These are phyloP conservation scores for Turnix velox DNA, from an alignment of 2,113 vertebrate species.

Conservation along the genomic window DNA sequence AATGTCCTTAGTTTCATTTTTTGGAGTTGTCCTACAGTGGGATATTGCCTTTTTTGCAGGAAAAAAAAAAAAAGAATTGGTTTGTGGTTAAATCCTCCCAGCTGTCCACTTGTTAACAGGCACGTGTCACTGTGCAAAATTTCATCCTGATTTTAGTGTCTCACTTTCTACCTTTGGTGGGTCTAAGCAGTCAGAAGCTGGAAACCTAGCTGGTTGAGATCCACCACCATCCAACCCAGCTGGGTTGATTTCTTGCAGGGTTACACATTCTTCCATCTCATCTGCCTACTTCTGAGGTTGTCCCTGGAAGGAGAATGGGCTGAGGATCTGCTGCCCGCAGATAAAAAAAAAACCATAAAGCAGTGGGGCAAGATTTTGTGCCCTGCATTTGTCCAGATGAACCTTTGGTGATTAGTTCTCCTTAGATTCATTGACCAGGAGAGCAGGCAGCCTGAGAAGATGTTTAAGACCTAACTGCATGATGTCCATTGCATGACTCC, in stretches of 20 bases:
- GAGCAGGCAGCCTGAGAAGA: not conserved
- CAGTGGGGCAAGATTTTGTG: not conserved
- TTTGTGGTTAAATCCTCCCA: not conserved
- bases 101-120: not conserved
- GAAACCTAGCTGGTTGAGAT: not conserved
- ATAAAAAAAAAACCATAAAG: not conserved
- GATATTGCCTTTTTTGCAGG: not conserved
- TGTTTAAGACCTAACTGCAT: not conserved
- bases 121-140: not conserved
- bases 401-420: not conserved
- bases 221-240: not conserved
- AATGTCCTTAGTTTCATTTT: not conserved
- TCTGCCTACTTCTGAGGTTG: not conserved
- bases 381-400: not conserved
- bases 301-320: not conserved
- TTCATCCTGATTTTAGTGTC: not conserved
- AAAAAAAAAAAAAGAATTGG: not conserved
- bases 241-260: not conserved
- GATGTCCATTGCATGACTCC: not conserved
- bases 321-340: not conserved
- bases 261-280: not conserved
- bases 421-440: not conserved
- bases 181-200: not conserved
- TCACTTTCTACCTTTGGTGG: not conserved
- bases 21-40: not conserved